Evolutionary conservation across 2,888 invertebrate species (phyloP), one percentile per base, ranked within the genome.

Genomic region (Trachelus tabidus): DNA sequence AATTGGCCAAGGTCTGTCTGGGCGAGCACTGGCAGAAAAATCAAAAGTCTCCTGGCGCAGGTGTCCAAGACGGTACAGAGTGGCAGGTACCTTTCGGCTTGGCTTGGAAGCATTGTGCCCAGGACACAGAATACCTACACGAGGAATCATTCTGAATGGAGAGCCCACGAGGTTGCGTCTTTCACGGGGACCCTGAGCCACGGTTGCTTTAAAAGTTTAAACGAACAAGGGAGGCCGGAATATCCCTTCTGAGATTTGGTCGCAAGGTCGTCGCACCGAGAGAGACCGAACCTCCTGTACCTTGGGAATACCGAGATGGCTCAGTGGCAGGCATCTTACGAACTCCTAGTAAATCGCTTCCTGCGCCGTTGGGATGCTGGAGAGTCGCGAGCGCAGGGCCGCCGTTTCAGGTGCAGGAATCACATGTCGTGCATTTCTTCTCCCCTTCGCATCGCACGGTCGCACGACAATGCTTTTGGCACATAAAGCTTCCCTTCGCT

Each of bases 11-110:
- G 83, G 82, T 80, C 4, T 40, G 68, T 34, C 31, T 30, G 30
- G 76, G 71, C 75, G 79, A 68, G 74, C 83, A 84, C 86, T 85
- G 86, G 86, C 84, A 85, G 85, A 87, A 87, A 87, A 89, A 89
- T 90, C 89, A 89, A 89, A 89, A 88, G 88, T 89, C 88, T 88
- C 74, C 81, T 81, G 77, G 83, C 85, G 90, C 90, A 90, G 90
- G 90, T 90, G 90, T 88, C 84, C 87, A 82, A 76, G 82, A 82
- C 84, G 83, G 86, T 85, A 83, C 84, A 84, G 82, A 80, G 81
- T 83, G 85, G 85, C 88, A 89, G 89, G 89, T 89, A 89, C 86
- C 86, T 87, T 85, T 86, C 85, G 83, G 83, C 86, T 81, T 80
- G 83, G 82, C 83, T 73, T 23, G 84, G 80, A 79, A 82, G 83